A percentile compares a stretch with the other conserved stretches of the same genome.
Evolutionary conservation across 2,797 vertebrate species (phyloP).

Genomic region (Tauraco hartlaubi): DNA sequence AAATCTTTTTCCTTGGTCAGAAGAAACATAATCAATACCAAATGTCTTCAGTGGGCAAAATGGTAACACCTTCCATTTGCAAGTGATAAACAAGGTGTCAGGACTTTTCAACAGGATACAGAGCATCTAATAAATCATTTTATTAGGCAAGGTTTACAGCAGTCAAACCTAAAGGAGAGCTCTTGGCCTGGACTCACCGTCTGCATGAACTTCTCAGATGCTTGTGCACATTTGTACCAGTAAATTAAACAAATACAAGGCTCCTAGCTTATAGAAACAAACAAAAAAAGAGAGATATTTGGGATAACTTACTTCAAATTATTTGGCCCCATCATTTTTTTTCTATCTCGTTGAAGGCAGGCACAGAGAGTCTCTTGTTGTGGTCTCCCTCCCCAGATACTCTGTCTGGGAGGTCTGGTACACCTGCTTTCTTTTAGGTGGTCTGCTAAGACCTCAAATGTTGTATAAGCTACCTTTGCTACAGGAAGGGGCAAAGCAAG

Average conservation of each 20-base stretch:
- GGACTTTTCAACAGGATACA: background rate
- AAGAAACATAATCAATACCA: background rate
- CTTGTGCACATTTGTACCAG: fast-evolving
- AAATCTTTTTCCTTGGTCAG: background rate
- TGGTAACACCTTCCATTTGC: background rate
- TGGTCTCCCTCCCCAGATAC: background rate
- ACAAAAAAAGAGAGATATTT: background rate
- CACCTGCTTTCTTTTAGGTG: background rate
- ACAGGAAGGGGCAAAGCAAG: background rate
- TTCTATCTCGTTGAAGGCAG: background rate
- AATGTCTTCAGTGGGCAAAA: background rate
- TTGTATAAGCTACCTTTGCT: background rate
- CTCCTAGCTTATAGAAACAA: background rate
- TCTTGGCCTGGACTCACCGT: background rate
- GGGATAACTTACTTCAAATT: background rate
- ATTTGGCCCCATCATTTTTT: background rate
- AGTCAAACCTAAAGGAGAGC: background rate
- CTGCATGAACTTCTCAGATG: background rate
- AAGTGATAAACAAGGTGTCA: background rate
- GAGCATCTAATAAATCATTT: background rate
- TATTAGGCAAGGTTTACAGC: background rate
- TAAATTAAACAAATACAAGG: background rate
- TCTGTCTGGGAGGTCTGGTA: background rate
- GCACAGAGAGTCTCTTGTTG: fast-evolving
- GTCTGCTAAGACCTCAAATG: background rate